Base-by-base conservation (phyloP, 2,888 invertebrate species). In the Bombyx huttoni region DNA sequence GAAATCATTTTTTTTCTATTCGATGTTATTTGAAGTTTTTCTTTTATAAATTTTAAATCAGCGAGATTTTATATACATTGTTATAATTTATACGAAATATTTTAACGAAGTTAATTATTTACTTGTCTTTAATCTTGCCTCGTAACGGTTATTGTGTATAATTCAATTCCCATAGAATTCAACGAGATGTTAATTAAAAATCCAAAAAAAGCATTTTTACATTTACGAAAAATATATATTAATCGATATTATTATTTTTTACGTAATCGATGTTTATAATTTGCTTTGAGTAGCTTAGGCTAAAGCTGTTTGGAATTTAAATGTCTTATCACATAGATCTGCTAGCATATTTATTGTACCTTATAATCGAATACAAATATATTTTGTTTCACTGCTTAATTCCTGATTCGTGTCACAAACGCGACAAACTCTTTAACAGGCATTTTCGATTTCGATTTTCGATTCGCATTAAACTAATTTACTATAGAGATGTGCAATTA, bases 41-140 rank as follows among this genome's bases (percentile, higher is more conserved):
- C 47, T 59, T 64, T 62, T 64, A 3, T 24, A 24, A 24, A 24
- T 24, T 63, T 64, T 58, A 49, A 50, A 46, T 14, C 48, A 49
- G 34, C 50, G 50, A 52, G 56, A 64, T 64, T 40, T 61, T 63
- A 62, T 24, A 24, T 68, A 58, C 54, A 67, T 65, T 65, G 56
- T 67, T 60, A 62, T 69, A 71, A 70, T 68, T 70, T 67, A 64
- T 69, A 65, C 60, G 60, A 62, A 53, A 53, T 52, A 58, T 55
- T 65, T 65, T 64, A 54, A 64, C 63, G 63, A 71, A 65, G 61
- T 65, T 68, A 68, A 73, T 76, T 64, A 62, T 76, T 40, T n/a
- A n/a, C n/a, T n/a, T 45, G 71, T 81, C 67, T 75, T 52, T 67
- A 73, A 65, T 81, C 86, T 87, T 86, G 86, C 86, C 85, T 78